Evolutionary conservation across 2,888 invertebrate genomes (phyloP).

Genomic region (Mythimna impura): DNA sequence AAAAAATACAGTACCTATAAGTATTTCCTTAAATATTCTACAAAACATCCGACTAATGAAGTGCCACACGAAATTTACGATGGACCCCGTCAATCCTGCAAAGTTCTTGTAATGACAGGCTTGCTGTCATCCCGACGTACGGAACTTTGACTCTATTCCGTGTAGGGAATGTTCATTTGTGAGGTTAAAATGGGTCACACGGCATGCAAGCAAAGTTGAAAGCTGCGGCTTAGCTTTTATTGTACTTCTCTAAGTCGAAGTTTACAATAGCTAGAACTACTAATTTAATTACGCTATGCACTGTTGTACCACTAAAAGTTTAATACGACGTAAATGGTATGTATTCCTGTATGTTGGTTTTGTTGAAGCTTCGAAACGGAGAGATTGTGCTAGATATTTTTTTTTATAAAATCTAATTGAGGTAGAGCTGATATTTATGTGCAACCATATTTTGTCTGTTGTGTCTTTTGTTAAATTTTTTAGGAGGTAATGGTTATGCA

Average conservation of each 20-base stretch:
- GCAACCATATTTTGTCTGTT: neutral
- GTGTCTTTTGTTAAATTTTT: neutral
- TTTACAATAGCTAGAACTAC: constrained; percentile 55
- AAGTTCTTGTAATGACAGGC: constrained; percentile 49
- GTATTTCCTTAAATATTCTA: neutral
- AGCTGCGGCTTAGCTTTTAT: constrained; percentile 53
- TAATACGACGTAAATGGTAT: constrained; percentile 29
- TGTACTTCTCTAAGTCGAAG: constrained; percentile 51
- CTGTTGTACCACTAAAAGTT: constrained; percentile 42
- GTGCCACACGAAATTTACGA: constrained; percentile 14
- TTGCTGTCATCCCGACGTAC: constrained; percentile 35
- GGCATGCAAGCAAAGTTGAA: constrained; percentile 45
- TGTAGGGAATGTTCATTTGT: constrained; percentile 53
- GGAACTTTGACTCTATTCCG: constrained; percentile 42
- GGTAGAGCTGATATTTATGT: neutral
- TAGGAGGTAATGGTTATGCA: neutral
- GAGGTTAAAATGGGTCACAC: constrained; percentile 56
- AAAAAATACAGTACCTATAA: neutral
- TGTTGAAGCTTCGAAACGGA: neutral
- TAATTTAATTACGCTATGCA: constrained; percentile 54
- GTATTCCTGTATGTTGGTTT: constrained; percentile 11
- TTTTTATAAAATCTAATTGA: neutral
- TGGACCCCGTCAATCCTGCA: constrained; percentile 38
- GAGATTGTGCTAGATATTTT: neutral
- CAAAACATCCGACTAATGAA: neutral